Conservation (phyloP, 2,113 vertebrate genomes). For the Epinephelus moara region DNA sequence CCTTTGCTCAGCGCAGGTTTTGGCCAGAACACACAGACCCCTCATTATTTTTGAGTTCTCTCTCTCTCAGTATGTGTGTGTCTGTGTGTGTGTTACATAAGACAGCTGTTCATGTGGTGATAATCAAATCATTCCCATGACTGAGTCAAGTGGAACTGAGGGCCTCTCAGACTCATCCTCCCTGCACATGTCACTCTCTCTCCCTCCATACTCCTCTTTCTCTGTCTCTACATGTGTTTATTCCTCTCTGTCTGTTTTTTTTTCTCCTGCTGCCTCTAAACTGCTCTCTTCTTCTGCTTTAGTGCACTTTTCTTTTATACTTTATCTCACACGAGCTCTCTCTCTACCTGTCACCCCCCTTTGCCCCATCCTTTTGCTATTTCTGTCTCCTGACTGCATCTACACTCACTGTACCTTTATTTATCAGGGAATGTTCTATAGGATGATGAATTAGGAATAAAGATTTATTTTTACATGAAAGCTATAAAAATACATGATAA, state of each 20-base stretch:
- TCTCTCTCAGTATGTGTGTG: not conserved
- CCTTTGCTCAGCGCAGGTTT: slow-evolving; percentile 54
- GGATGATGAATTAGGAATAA: not conserved
- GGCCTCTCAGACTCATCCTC: slow-evolving; percentile 74
- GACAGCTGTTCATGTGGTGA: slow-evolving; percentile 80
- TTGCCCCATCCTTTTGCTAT: not conserved
- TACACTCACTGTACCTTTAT: not conserved
- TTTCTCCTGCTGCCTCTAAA: slow-evolving; percentile 39
- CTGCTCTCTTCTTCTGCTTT: slow-evolving; percentile 42
- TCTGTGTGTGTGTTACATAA: slow-evolving; percentile 78
- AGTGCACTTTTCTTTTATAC: slow-evolving; percentile 46
- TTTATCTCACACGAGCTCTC: slow-evolving; percentile 5
- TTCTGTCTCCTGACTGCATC: slow-evolving; percentile 1
- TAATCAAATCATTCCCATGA: slow-evolving; percentile 84
- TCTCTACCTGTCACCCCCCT: not conserved
- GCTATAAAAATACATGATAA: not conserved
- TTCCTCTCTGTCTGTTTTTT: slow-evolving; percentile 29
- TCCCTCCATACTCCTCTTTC: not conserved
- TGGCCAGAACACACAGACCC: slow-evolving; percentile 51
- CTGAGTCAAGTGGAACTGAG: slow-evolving; percentile 73
- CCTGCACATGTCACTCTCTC: slow-evolving; percentile 42
- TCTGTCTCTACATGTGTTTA: slow-evolving; percentile 39
- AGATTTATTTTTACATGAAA: slow-evolving; percentile 4
- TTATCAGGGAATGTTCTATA: not conserved
- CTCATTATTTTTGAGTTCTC: slow-evolving; percentile 60